Evolutionary conservation across 2,888 invertebrate species (phyloP).

Genomic region (Pseudococcus viburni): DNA sequence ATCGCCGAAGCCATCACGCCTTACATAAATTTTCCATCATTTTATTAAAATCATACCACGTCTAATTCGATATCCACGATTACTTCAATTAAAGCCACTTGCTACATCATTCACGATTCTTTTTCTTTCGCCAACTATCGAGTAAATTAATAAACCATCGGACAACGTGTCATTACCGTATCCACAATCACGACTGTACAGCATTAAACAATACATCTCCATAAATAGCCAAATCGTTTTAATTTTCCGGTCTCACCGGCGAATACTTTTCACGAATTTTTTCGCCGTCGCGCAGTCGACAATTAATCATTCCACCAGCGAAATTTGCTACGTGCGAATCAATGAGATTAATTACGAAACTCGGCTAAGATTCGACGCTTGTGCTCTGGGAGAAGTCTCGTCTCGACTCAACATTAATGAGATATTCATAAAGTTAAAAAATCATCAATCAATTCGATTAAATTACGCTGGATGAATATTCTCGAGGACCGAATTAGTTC

Average conservation of each 20-base stretch:
- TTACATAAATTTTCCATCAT: background rate
- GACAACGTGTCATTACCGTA: constrained; percentile 31
- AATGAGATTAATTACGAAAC: background rate
- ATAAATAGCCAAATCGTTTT: constrained; percentile 47
- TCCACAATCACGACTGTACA: background rate
- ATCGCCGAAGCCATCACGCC: background rate
- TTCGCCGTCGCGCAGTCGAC: background rate
- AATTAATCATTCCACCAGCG: background rate
- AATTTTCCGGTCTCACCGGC: background rate
- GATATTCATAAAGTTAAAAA: background rate
- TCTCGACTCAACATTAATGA: background rate
- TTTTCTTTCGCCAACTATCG: constrained; percentile 5
- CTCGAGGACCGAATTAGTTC: background rate
- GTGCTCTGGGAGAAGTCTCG: background rate
- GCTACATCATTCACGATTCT: background rate
- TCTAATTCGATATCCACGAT: constrained; percentile 29
- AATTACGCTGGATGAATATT: background rate
- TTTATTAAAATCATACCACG: constrained; percentile 30
- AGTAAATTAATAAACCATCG: constrained; percentile 16
- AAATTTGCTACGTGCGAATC: constrained; percentile 19
- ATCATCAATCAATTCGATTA: constrained; percentile 19
- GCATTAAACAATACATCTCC: constrained; percentile 21
- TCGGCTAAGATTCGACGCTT: background rate
- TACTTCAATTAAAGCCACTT: constrained; percentile 32
- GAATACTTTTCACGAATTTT: background rate